A percentile compares a stretch with the other conserved stretches of the same genome.
Evolutionary conservation across 2,797 vertebrate species (phyloP).

Genomic region (Xerus rutilus): DNA sequence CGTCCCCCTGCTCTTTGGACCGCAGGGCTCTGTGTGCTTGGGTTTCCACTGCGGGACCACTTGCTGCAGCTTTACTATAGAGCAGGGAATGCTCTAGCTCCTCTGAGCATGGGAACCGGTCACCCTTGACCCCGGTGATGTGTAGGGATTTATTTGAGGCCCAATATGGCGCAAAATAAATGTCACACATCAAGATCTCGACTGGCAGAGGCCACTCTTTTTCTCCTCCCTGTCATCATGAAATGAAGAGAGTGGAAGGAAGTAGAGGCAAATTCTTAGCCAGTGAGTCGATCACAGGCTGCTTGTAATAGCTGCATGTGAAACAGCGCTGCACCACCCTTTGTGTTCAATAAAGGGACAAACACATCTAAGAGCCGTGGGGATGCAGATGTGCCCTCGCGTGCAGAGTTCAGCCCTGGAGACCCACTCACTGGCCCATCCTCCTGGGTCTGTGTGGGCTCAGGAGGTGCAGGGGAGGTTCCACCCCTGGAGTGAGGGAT

Average conservation of each 20-base stretch:
- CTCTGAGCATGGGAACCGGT: not conserved
- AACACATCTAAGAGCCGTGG: accelerated
- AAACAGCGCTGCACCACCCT: too few species aligned
- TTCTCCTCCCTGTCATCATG: not conserved
- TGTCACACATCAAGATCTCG: not conserved
- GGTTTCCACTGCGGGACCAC: too few species aligned
- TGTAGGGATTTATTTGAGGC: not conserved
- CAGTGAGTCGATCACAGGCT: not conserved
- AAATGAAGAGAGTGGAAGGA: not conserved
- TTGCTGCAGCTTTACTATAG: not conserved
- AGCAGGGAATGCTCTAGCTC: accelerated
- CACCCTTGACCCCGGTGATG: not conserved
- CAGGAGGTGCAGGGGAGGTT: not conserved
- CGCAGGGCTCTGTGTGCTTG: not conserved
- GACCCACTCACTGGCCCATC: accelerated
- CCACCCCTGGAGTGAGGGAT: not conserved
- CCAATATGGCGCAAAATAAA: not conserved
- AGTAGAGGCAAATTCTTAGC: not conserved
- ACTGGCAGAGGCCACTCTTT: slow-evolving; percentile 46
- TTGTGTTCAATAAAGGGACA: not conserved
- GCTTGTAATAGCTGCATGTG: not conserved
- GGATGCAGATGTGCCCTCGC: accelerated
- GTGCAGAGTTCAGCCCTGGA: not conserved
- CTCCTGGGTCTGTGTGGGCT: accelerated
- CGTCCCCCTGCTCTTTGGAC: not conserved